Base-by-base conservation (phyloP, 2,888 invertebrate genomes). In the Cheilosia urbana region DNA sequence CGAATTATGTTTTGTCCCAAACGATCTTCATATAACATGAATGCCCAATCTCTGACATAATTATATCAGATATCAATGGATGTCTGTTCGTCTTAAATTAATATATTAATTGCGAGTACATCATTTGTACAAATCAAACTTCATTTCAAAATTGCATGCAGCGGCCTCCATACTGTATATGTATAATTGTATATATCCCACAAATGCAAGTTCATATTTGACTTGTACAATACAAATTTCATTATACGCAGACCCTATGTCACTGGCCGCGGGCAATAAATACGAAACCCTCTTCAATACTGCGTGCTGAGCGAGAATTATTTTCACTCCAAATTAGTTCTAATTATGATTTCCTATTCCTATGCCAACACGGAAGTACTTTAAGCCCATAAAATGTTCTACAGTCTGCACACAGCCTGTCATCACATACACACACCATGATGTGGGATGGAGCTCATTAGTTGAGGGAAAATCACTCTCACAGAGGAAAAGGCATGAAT, bases 341-440 rank as follows among this genome's bases (percentile, higher is more conserved):
- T 53, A 69, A 83, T 73, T 79, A 83, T 69, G 45, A 62, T 69
- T 83, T 83, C 83, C 83, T 79, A 83, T 83, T 83, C 83, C 83
- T 79, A 83, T 79, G 55, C 68, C 49, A 63, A 49, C 45, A 40
- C 73, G 79, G 73, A 68, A 68, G 55, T 55, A 72, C 49, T 78
- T 73, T 71, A 7, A 69, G 53, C 72, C 62, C 73, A 75, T 55
- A 77, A 69, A 77, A 58, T 60, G 30, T 51, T 51, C 60, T 27
- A 30, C 30, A 30, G 57, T 51, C 60, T 27, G 9, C 30, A 30
- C 30, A 30, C 30, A 13, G 37, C 69, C 73, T 79, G 83, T 75
- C 73, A 63, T 68, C 68, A 62, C 62, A 72, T 58, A 68, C 51
- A 68, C 49, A 13, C 27, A 17, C 24, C 27, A 2, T 15, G 21